Percentiles rank a stretch among this genome's conserved stretches.
Conservation (phyloP, 1,140 invertebrate species). For the Pomacea maculata region DNA sequence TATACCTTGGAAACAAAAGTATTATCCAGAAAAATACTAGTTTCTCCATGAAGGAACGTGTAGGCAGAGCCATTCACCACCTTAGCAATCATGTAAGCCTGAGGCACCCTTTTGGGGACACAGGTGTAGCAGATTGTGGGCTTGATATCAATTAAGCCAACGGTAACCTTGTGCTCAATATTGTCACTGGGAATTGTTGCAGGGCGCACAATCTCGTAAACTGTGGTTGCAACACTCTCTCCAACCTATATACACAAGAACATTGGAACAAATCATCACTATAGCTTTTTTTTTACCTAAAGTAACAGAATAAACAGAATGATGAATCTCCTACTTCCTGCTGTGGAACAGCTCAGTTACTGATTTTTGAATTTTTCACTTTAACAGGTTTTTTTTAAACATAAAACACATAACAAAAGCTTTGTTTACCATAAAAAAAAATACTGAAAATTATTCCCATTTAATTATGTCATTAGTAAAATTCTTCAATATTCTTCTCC, state of each 20-base stretch:
- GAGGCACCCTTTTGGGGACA: conserved; percentile 58
- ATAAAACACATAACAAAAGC: too few relatives aligned
- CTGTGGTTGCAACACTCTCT: conserved; percentile 57
- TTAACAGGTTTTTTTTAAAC: too few relatives aligned
- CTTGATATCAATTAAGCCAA: conserved; percentile 60
- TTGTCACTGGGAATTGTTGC: conserved; percentile 61
- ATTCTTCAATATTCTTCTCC: too few relatives aligned
- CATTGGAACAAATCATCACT: background rate
- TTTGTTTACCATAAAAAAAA: too few relatives aligned
- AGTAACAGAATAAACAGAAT: too few relatives aligned
- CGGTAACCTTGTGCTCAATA: conserved; percentile 58
- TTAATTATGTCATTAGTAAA: too few relatives aligned
- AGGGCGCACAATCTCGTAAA: conserved; percentile 54
- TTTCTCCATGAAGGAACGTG: conserved; percentile 60
- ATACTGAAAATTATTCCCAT: too few relatives aligned
- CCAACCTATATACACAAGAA: conserved; percentile 36
- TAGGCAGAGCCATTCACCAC: conserved; percentile 61
- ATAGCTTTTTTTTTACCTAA: too few relatives aligned
- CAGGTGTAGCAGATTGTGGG: conserved; percentile 60
- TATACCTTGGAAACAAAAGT: conserved; percentile 66
- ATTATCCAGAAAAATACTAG: conserved; percentile 66
- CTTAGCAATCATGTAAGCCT: conserved; percentile 64
- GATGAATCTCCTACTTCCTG: too few relatives aligned
- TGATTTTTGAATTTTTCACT: too few relatives aligned
- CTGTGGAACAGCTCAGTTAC: too few relatives aligned